Conservation (phyloP, 2,797 vertebrate genomes). For the Euthynnus affinis region DNA sequence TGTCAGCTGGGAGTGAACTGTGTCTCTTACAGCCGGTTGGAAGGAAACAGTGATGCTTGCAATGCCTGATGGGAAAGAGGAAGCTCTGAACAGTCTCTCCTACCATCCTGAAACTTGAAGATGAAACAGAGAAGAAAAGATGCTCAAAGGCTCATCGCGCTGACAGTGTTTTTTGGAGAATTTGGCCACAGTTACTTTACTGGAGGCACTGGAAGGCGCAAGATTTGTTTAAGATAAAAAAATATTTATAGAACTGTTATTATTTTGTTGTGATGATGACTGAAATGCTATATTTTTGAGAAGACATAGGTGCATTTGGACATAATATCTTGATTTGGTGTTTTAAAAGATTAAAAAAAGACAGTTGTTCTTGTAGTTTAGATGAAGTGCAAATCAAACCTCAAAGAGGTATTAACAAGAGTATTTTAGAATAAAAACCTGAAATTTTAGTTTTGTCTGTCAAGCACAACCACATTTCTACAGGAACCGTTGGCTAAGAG, state of each 20-base stretch:
- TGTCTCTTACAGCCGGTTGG: slow-evolving; percentile 95
- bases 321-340: slow-evolving; percentile 88
- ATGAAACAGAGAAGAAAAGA: slow-evolving; percentile 71
- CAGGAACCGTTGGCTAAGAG: slow-evolving; percentile 74
- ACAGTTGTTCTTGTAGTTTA: slow-evolving; percentile 86
- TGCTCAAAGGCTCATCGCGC: slow-evolving; percentile 65
- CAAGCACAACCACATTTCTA: slow-evolving; percentile 93
- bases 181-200: slow-evolving; percentile 57
- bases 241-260: slow-evolving; percentile 90
- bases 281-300: slow-evolving; percentile 97
- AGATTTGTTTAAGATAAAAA: slow-evolving; percentile 73
- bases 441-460: slow-evolving; percentile 90
- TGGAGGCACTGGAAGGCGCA: slow-evolving; percentile 61
- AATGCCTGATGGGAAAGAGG: slow-evolving; percentile 66
- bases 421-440: slow-evolving; percentile 88
- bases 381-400: slow-evolving; percentile 84
- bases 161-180: slow-evolving; percentile 53
- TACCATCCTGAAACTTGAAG: slow-evolving; percentile 81
- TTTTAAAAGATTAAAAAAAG: slow-evolving; percentile 84
- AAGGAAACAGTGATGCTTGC: slow-evolving; percentile 88
- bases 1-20: slow-evolving; percentile 97
- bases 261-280: slow-evolving; percentile 91
- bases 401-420: slow-evolving; percentile 83
- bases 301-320: slow-evolving; percentile 87
- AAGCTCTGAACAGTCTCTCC: slow-evolving; percentile 65